A percentile compares a stretch with the other conserved stretches of the same genome.
Evolutionary conservation across 2,797 vertebrate species (phyloP).

Genomic region (Rhinogobio ventralis): DNA sequence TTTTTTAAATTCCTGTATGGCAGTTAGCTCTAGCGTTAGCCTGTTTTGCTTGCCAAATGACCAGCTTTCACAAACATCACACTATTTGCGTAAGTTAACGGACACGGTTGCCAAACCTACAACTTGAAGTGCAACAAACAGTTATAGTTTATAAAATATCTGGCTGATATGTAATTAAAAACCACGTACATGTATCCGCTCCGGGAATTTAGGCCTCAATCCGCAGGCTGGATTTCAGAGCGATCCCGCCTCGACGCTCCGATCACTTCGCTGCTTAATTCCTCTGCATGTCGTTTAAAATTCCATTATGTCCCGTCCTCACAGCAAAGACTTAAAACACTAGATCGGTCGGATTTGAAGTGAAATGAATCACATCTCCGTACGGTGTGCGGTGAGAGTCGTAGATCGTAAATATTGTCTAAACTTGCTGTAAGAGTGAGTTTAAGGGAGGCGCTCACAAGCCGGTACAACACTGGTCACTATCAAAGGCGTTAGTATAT

Average conservation of each 20-base stretch:
- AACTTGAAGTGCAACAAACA: not conserved
- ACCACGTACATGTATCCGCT: slow-evolving; percentile 14
- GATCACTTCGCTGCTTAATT: not conserved
- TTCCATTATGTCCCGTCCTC: not conserved
- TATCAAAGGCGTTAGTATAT: slow-evolving; percentile 15
- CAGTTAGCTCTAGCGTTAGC: slow-evolving; percentile 19
- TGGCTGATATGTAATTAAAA: not conserved
- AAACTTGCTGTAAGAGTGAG: slow-evolving; percentile 37
- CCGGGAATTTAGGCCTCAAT: slow-evolving; percentile 19
- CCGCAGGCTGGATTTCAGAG: slow-evolving; percentile 28
- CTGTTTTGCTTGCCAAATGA: slow-evolving; percentile 48
- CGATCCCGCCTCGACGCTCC: slow-evolving; percentile 2
- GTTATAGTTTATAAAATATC: not conserved
- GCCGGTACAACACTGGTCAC: slow-evolving; percentile 5
- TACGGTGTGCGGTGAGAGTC: not conserved
- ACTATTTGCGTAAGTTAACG: slow-evolving; percentile 36
- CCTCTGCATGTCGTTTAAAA: slow-evolving; percentile 22
- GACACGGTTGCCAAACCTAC: not conserved
- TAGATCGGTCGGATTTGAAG: not conserved
- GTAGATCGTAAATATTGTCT: slow-evolving; percentile 2
- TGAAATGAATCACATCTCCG: not conserved
- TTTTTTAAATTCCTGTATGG: not conserved
- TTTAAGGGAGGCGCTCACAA: slow-evolving; percentile 40
- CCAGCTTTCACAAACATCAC: slow-evolving; percentile 24
- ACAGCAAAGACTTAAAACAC: not conserved